Evolutionary conservation across 2,888 invertebrate genomes (phyloP), one percentile per base, ranked within the genome.

Genomic region (Ptychoptera albimana): DNA sequence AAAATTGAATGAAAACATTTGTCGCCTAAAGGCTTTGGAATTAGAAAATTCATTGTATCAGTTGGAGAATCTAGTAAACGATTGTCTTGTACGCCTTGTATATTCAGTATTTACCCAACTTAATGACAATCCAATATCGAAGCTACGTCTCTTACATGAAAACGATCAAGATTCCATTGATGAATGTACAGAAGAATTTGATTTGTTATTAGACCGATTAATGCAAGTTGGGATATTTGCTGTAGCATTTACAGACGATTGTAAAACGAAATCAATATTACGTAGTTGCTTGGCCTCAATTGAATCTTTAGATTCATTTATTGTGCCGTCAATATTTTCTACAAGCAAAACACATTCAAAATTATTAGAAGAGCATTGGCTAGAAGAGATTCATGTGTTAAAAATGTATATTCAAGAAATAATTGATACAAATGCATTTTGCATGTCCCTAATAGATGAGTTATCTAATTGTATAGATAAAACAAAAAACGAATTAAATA

Each of bases 171-270:
- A 45, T 1, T 50, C 57, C 15, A 32, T 37, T 0, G 64, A 64
- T 50, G 59, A 58, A 31, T 49, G 55, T 2, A 60, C 63, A 45
- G 62, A 63, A 2, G 61, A 63, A 47, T 64, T 64, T 46, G 64
- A 64, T 55, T 58, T 62, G 1, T 62, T 64, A 45, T 50, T 63
- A 3, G 64, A 64, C 52, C 56, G 64, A 3, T 56, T 59, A 11
- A 58, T 59, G 1, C 64, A 63, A 50, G 61, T 64, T 42, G 64
- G 64, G 1, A 50, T 60, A 13, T 64, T 63, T 53, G 61, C 63
- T 0, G 58, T 60, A 42, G 55, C 58, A 0, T 61, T 60, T 48
- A 56, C 60, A 0, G 55, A 59, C 1, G 59, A 53, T 46, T 42
- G 56, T 0, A 59, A 59, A 52, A 52, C 55, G 4, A 58, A 57